Evolutionary conservation across 2,888 invertebrate species (phyloP), one percentile per base, ranked within the genome.

Genomic region (Phragmatobia fuliginosa): DNA sequence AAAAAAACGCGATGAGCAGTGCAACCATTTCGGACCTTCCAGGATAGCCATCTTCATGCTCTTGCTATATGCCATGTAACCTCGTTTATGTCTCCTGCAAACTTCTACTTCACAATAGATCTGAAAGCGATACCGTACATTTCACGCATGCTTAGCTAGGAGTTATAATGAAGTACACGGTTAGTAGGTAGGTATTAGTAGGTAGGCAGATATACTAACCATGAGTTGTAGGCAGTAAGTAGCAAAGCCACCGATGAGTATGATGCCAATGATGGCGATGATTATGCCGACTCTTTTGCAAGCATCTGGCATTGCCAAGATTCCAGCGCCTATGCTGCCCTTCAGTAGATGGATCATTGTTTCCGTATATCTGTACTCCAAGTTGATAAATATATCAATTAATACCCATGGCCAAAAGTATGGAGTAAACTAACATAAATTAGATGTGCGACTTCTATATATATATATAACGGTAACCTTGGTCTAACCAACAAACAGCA

Each of bases 291-390:
- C 62, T 28, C 90, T 87, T 2, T 72, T 58, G 16, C 95, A 91
- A 2, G 96, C 96, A 69, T 94, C 95, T 0, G 98, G 98, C 97
- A 99, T 98, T 28, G 99, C 99, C 69, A 99, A 94, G 75, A 99
- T 97, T 4, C 99, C 99, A 0, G 99, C 99, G 5, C 99, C 99
- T 77, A 99, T 96, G 87, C 98, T 98, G 45, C 98, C 99, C 90
- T 99, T 99, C 67, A 99, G 95, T 84, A 99, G 93, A 90, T 99
- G 98, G 87, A 98, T 97, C 86, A 99, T 96, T 0, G 98, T 98
- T 84, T 98, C 98, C 76, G 96, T 88, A 90, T 98, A 98, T 73
- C 98, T 98, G 52, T 45, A 4, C 1, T 16, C 18, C 41, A 45
- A 45, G 45, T 45, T 21, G 4, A 8, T 21, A 21, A 21, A 45